Evolutionary conservation across 2,888 invertebrate genomes (phyloP), one percentile per base, ranked within the genome.

Genomic region (Lutraria lutraria): DNA sequence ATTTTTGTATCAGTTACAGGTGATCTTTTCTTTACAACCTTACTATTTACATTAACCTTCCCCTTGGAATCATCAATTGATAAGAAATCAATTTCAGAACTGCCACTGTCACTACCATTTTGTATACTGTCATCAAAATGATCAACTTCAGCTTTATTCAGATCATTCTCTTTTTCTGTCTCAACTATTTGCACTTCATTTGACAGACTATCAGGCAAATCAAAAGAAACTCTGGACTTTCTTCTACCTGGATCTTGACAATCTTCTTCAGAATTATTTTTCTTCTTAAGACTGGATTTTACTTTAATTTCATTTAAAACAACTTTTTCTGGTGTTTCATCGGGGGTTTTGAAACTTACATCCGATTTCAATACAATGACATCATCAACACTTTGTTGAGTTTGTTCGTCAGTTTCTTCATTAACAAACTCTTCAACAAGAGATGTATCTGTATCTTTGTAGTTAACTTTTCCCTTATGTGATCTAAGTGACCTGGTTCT

Each of bases 151-250:
- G 63, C 25, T 12, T 68, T 25, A 68, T 25, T 68, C n/a, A 25
- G 8, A 12, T 2, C 25, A 25, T 68, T 68, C 6, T 25, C 52
- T 83, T 60, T 25, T 12, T 16, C 43, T 6, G n/a, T 60, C 15
- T 68, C 60, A 6, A 56, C 52, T 25, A 68, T 0, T 21, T 43
- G 25, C 16, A 31, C 81, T 34, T 60, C 82, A 29, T 31, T 83
- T 52, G 80, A 80, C 82, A 82, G 56, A 81, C 88, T 85, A 21
- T 53, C 72, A 29, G 81, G 85, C 19, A 85, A 29, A 60, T 88
- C 31, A 85, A 85, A 81, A n/a, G 82, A 87, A 29, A 88, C 85
- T 34, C 53, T 88, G 29, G 85, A 76, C 72, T 88, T 88, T 72
- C 72, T 81, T 56, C 25, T 85, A 31, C 63, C 60, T 63, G 21